These are phyloP conservation scores for Periparus ater DNA, from an alignment of 2,797 vertebrate genomes.

Conservation along the genomic window DNA sequence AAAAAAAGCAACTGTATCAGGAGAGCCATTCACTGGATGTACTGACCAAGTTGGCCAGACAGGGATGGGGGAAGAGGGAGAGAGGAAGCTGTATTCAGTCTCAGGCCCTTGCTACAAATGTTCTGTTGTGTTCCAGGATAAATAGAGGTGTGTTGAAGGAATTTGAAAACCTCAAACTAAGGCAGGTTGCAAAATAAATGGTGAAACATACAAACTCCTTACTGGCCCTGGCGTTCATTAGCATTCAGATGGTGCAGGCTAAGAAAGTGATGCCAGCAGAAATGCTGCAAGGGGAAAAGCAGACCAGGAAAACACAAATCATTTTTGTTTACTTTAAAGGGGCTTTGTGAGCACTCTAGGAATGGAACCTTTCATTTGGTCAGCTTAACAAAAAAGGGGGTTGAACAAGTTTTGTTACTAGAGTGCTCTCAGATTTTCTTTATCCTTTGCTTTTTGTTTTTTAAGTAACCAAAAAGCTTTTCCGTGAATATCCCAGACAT, in stretches of 20 bases:
- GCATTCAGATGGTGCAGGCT: conserved; percentile 23
- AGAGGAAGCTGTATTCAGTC: conserved; percentile 61
- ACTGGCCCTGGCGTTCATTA: conserved; percentile 52
- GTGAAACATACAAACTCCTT: conserved; percentile 51
- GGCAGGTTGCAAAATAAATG: conserved; percentile 70
- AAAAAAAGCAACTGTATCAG: conserved; percentile 49
- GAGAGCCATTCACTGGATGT: conserved; percentile 59
- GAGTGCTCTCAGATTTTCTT: not conserved
- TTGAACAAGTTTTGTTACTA: conserved; percentile 1
- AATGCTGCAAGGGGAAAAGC: conserved; percentile 10
- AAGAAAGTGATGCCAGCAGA: conserved; percentile 38
- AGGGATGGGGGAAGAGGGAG: not conserved
- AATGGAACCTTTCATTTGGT: conserved; percentile 2
- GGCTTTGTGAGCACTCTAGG: conserved; percentile 13
- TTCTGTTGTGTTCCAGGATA: conserved; percentile 68
- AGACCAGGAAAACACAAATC: conserved; percentile 55
- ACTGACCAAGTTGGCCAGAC: conserved; percentile 46
- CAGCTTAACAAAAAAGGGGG: not conserved
- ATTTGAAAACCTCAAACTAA: conserved; percentile 63
- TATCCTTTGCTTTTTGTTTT: not conserved
- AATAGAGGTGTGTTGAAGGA: conserved; percentile 65
- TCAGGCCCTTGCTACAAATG: conserved; percentile 47
- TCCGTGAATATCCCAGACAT: not conserved
- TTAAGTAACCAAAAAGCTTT: not conserved
- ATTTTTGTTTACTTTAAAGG: conserved; percentile 55